Evolutionary conservation across 2,888 invertebrate species (phyloP).

Genomic region (Amphipyra tragopoginis): DNA sequence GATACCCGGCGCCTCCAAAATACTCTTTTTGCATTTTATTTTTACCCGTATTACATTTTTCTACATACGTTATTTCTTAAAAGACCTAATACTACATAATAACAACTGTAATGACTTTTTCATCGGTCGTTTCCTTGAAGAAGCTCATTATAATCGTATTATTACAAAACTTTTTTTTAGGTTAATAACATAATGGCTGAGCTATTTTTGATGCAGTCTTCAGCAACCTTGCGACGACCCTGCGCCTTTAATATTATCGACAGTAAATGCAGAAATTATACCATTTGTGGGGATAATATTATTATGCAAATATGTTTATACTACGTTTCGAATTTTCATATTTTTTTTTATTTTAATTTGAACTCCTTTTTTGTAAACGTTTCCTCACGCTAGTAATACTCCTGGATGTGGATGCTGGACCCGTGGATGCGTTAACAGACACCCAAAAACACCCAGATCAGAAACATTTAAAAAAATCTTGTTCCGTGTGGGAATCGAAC

Average conservation of each 20-base stretch:
- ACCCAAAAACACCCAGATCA: too few relatives aligned
- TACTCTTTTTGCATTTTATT: constrained; percentile 2
- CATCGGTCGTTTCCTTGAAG: constrained; percentile 54
- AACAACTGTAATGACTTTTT: background rate
- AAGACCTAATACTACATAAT: background rate
- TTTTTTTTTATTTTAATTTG: too few relatives aligned
- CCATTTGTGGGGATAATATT: background rate
- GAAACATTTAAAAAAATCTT: too few relatives aligned
- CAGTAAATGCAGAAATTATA: constrained; percentile 1
- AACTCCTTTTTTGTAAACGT: too few relatives aligned
- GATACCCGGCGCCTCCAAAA: constrained; percentile 81
- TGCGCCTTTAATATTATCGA: constrained; percentile 22
- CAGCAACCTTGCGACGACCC: constrained; percentile 18
- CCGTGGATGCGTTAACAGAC: too few relatives aligned
- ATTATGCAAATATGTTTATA: background rate
- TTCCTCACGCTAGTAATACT: too few relatives aligned
- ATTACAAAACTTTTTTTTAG: constrained; percentile 29
- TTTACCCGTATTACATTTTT: background rate
- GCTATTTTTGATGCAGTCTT: constrained; percentile 12
- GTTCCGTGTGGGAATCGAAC: too few relatives aligned
- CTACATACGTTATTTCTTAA: background rate
- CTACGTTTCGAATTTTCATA: too few relatives aligned
- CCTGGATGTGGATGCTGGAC: too few relatives aligned
- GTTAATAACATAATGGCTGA: constrained; percentile 10
- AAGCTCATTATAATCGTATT: constrained; percentile 58